Conservation (phyloP, 1,140 invertebrate species). For the Artemia franciscana region DNA sequence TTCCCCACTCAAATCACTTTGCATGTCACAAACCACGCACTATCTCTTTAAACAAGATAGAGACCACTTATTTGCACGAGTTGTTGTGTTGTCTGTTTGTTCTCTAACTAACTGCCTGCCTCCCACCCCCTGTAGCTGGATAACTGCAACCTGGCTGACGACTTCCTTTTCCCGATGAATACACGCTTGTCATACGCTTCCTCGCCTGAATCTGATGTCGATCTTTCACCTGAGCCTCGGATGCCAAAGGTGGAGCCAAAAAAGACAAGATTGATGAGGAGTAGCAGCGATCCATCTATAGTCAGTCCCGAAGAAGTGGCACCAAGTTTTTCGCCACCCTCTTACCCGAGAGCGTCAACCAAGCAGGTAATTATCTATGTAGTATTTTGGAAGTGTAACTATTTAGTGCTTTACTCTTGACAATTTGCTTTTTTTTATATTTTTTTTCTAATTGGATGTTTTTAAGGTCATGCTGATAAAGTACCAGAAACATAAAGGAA, state of each 20-base stretch:
- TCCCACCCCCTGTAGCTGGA: constrained; percentile 6
- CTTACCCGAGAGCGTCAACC: constrained; percentile 34
- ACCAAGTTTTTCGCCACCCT: constrained; percentile 15
- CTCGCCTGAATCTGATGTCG: constrained; percentile 80
- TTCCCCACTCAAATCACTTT: too few species aligned
- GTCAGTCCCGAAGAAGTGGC: constrained; percentile 34
- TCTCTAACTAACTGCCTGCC: constrained; percentile 7
- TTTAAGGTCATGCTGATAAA: too few species aligned
- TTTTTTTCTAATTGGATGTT: too few species aligned
- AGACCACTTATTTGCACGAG: constrained; percentile 21
- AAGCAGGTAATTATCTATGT: constrained; percentile 24
- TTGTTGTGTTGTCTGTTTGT: constrained; percentile 20
- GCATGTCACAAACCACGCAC: too few species aligned
- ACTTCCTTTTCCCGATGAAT: constrained; percentile 57
- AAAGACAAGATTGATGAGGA: constrained; percentile 41
- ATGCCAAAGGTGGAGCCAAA: constrained; percentile 1
- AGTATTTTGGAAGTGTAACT: too few species aligned
- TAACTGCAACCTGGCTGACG: constrained; percentile 8
- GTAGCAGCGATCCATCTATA: constrained; percentile 57
- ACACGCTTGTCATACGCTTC: constrained; percentile 85
- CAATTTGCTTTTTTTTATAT: too few species aligned
- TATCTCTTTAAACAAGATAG: too few species aligned
- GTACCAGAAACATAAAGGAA: too few species aligned
- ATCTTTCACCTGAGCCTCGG: constrained; percentile 36
- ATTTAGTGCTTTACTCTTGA: too few species aligned